Percentiles rank a stretch among this genome's conserved stretches.
These are phyloP conservation scores for Glaucopsyche alexis DNA, from an alignment of 2,888 invertebrate species.

Conservation along the genomic window DNA sequence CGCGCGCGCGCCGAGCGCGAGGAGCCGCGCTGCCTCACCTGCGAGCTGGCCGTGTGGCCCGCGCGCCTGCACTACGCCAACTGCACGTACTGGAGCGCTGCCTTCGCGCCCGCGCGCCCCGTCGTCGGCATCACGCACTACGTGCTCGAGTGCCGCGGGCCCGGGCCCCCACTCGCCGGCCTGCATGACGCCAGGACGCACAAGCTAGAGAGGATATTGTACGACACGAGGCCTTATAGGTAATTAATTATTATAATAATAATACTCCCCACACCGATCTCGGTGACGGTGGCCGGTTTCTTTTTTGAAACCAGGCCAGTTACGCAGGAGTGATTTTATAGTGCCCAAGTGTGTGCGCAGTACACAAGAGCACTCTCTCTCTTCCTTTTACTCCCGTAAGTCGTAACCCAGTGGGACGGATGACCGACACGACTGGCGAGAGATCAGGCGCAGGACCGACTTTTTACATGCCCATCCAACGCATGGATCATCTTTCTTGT, in stretches of 20 bases:
- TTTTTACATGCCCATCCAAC: too few species aligned
- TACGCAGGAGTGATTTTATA: too few species aligned
- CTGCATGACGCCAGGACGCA: slow-evolving; percentile 88
- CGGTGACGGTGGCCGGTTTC: too few species aligned
- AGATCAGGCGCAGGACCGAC: too few species aligned
- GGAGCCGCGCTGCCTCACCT: slow-evolving; percentile 92
- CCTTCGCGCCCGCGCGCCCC: slow-evolving; percentile 81
- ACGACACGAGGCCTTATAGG: slow-evolving; percentile 86
- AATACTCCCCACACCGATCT: too few species aligned
- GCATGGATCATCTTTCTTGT: too few species aligned
- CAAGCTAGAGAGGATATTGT: slow-evolving; percentile 87
- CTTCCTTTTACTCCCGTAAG: too few species aligned
- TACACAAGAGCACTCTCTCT: too few species aligned
- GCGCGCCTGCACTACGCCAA: slow-evolving; percentile 90
- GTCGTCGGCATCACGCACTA: slow-evolving; percentile 80
- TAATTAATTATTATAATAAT: slow-evolving; percentile 46
- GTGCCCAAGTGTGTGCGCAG: too few species aligned
- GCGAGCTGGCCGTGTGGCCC: slow-evolving; percentile 90
- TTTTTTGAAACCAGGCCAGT: too few species aligned
- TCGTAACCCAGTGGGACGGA: too few species aligned
- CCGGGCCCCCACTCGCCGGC: slow-evolving; percentile 91
- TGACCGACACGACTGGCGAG: too few species aligned
- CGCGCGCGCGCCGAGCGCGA: slow-evolving; percentile 77
- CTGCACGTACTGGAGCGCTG: slow-evolving; percentile 92
- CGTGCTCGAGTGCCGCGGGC: slow-evolving; percentile 95